Evolutionary conservation across 2,113 vertebrate species (phyloP), one percentile per base, ranked within the genome.

Genomic region (Phaethornis superciliosus): DNA sequence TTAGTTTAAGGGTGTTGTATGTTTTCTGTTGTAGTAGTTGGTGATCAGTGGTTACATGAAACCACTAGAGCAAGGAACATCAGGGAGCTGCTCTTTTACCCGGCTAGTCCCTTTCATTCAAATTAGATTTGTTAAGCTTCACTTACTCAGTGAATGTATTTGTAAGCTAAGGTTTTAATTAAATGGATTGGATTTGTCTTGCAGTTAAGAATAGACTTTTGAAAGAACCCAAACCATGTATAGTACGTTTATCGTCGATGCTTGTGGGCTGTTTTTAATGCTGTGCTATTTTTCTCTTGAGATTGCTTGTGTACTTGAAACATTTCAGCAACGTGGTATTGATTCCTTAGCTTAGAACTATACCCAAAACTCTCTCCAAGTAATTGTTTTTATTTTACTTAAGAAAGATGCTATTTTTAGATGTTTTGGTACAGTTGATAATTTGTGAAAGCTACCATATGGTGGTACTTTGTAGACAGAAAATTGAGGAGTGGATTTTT

Each of bases 11-110:
- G 89, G 90, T 91, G 91, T 92, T 97, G 85, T 81, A 47, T 95
- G 91, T 93, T 95, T 96, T 94, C 91, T 96, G 64, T 97, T 97
- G 93, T 97, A 86, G 97, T 98, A 94, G 95, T 95, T 88, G 85
- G 78, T 97, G 97, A 98, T 96, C 80, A 81, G 82, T 94, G 97
- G 92, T 97, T 96, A 89, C 89, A 83, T 91, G 96, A 96, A 97
- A 96, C 83, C 91, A 89, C 92, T 81, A 81, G 86, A 94, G 89
- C 93, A 95, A 95, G 83, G 81, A 95, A 96, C 94, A 88, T 82
- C 22, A 32, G 89, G 78, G 72, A 96, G 77, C 68, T 88, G 89
- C 81, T 96, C 87, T 96, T 96, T 93, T 96, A 95, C 85, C 63
- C 85, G 81, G 94, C 95, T 71, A 56, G 93, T 84, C 71, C 28